Evolutionary conservation across 2,113 vertebrate genomes (phyloP).

Genomic region (Microcebus murinus): DNA sequence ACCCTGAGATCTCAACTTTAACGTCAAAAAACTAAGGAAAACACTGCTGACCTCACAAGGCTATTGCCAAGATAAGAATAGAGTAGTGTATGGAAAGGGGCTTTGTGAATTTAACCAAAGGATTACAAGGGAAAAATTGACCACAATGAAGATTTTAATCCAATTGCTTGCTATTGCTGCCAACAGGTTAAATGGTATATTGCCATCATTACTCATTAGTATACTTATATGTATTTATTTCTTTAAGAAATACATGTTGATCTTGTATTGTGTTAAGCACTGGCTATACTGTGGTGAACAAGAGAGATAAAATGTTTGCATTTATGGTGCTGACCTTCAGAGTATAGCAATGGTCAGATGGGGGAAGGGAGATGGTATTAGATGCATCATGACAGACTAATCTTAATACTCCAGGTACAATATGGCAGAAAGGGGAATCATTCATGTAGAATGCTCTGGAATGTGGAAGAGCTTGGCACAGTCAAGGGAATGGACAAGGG

Average conservation of each 20-base stretch:
- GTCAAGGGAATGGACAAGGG: neutral
- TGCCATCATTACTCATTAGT: rapidly evolving
- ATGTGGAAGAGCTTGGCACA: too few relatives aligned
- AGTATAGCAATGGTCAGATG: neutral
- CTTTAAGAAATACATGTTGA: neutral
- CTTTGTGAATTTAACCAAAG: neutral
- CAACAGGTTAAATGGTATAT: too few relatives aligned
- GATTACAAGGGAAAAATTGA: neutral
- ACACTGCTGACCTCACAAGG: neutral
- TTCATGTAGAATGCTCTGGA: neutral
- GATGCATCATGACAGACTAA: neutral
- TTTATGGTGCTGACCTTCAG: neutral
- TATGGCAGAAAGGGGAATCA: neutral
- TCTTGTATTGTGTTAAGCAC: neutral
- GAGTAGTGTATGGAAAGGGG: neutral
- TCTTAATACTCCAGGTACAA: neutral
- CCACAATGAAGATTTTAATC: neutral
- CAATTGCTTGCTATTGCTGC: neutral
- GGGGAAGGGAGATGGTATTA: neutral
- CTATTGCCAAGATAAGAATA: neutral
- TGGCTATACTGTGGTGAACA: neutral
- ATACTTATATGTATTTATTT: neutral
- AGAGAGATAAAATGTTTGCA: neutral
- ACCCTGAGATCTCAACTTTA: neutral
- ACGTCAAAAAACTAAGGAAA: neutral